Conservation (phyloP, 2,113 vertebrate species). For the Callocephalon fimbriatum region DNA sequence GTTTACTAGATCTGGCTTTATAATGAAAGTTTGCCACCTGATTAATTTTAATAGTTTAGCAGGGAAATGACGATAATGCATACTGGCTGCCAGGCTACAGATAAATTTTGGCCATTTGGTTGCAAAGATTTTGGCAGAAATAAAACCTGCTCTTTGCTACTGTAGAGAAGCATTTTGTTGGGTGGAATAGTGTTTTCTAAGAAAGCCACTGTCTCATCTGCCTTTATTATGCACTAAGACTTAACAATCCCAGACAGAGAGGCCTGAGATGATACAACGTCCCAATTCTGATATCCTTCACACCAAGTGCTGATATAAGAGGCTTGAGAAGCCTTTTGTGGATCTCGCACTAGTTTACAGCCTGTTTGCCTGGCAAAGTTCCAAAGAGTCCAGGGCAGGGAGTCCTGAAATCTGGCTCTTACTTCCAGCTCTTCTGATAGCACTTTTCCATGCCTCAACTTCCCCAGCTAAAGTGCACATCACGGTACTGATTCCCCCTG, state of each 20-base stretch:
- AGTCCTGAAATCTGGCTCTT: background rate
- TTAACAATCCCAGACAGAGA: background rate
- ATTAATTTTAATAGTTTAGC: slow-evolving; percentile 80
- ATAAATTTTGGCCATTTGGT: slow-evolving; percentile 68
- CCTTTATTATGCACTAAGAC: background rate
- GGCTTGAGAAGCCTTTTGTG: background rate
- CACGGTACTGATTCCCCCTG: background rate
- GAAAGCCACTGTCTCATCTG: slow-evolving; percentile 10
- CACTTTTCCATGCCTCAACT: background rate
- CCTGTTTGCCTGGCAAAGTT: background rate
- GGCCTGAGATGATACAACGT: background rate
- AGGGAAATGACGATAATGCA: slow-evolving; percentile 67
- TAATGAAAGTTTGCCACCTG: slow-evolving; percentile 79
- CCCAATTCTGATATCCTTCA: background rate
- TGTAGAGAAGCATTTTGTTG: background rate
- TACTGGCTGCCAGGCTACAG: slow-evolving; percentile 57
- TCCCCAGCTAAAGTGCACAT: background rate
- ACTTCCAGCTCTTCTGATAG: background rate
- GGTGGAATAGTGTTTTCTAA: slow-evolving; percentile 14
- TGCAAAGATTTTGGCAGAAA: slow-evolving; percentile 71
- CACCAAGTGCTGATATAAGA: rapidly evolving
- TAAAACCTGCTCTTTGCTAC: slow-evolving; percentile 52
- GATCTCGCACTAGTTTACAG: background rate
- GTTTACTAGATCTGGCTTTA: slow-evolving; percentile 69
- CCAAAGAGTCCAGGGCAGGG: background rate